These are phyloP conservation scores for Alentia gelatinosa DNA, from an alignment of 2,888 invertebrate species.

Conservation along the genomic window DNA sequence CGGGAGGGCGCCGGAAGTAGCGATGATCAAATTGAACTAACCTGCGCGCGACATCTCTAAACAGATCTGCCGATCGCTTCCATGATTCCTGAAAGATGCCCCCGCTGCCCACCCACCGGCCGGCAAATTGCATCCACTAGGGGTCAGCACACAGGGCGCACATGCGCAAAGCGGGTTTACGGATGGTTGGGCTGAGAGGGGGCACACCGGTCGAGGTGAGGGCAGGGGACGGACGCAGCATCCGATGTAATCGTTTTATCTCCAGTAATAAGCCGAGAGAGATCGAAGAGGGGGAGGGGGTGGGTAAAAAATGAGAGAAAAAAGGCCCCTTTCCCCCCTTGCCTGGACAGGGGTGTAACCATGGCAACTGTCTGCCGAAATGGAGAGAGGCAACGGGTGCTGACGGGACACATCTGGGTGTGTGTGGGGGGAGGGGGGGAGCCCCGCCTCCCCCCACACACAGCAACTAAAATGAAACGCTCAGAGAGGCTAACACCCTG, in stretches of 20 bases:
- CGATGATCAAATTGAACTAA: no score
- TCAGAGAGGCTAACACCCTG: not conserved
- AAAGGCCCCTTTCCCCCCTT: no score
- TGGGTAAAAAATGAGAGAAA: not conserved
- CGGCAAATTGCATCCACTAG: no score
- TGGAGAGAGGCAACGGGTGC: not conserved
- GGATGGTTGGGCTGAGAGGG: not conserved
- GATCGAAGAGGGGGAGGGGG: not conserved
- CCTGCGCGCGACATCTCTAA: no score
- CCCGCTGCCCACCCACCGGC: no score
- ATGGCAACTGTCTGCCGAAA: not conserved
- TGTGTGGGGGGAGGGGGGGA: not conserved
- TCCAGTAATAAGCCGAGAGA: not conserved
- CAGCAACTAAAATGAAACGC: not conserved
- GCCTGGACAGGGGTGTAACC: not conserved
- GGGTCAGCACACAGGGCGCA: no score
- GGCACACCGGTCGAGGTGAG: no score
- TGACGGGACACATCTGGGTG: not conserved
- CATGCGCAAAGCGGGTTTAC: no score
- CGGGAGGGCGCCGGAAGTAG: no score
- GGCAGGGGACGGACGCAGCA: not conserved
- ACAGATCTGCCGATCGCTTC: no score
- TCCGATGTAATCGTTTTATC: not conserved
- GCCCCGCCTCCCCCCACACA: no score
- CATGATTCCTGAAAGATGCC: no score